Evolutionary conservation across 2,888 invertebrate species (phyloP).

Genomic region (Dromius quadrimaculatus): DNA sequence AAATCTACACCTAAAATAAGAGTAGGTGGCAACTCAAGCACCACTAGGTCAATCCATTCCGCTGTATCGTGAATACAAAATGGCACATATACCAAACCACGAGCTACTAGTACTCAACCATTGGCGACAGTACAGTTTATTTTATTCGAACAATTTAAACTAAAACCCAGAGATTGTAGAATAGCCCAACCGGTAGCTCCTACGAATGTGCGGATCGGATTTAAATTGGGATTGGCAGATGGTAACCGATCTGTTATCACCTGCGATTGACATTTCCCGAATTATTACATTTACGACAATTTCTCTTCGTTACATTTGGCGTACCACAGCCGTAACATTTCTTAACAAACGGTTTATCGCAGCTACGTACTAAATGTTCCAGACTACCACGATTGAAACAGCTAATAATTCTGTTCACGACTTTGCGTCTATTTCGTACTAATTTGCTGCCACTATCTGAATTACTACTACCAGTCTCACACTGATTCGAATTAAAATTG

Average conservation of each 20-base stretch:
- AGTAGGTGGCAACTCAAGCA: no score
- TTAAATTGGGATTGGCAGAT: neutral
- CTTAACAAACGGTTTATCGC: neutral
- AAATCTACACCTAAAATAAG: constrained; percentile 10
- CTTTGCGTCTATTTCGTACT: no score
- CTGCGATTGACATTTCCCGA: constrained; percentile 14
- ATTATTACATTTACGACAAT: neutral
- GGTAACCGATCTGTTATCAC: neutral
- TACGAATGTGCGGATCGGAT: neutral
- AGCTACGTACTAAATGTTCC: no score
- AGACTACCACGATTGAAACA: no score
- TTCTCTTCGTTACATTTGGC: neutral
- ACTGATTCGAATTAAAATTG: neutral
- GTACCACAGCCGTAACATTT: neutral
- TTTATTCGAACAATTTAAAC: neutral
- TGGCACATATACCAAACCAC: neutral
- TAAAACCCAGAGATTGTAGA: neutral
- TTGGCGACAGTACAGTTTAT: neutral
- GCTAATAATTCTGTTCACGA: no score
- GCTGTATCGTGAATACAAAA: neutral
- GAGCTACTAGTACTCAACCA: neutral
- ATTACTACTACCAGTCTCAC: neutral
- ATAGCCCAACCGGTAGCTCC: constrained; percentile 10
- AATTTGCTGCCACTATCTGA: no score
- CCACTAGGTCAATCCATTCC: no score